phyloP scores from a whole-genome alignment of 2,888 invertebrate genomes.

The Diploptera punctata region DNA sequence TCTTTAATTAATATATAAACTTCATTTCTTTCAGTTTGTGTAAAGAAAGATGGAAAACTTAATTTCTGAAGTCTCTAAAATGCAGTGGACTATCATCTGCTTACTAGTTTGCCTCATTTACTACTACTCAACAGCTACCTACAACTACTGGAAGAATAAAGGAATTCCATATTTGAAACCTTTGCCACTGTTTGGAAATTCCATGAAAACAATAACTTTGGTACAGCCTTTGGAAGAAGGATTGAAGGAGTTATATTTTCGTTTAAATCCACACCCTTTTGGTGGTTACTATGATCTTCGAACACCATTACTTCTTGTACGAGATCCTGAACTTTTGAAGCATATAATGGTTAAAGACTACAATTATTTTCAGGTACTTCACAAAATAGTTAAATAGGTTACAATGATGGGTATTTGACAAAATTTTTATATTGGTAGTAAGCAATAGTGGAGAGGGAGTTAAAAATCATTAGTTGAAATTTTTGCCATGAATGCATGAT shows the following conservation, averaged over 20 bases:
- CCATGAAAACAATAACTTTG: not conserved
- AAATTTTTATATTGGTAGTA: too few relatives aligned
- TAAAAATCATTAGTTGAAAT: too few relatives aligned
- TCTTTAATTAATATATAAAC: too few relatives aligned
- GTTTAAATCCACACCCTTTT: not conserved
- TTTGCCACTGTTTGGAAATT: not conserved
- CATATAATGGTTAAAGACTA: not conserved
- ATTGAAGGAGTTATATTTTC: not conserved
- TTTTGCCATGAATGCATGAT: too few relatives aligned
- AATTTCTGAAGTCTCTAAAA: too few relatives aligned
- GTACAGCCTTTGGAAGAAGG: not conserved
- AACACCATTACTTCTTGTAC: not conserved
- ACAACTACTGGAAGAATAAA: not conserved
- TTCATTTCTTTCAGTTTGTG: too few relatives aligned
- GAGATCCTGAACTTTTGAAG: conserved; percentile 11
- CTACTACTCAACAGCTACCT: not conserved
- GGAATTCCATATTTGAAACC: not conserved
- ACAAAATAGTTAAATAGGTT: too few relatives aligned
- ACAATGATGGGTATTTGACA: too few relatives aligned
- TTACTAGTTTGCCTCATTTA: not conserved
- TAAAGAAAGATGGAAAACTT: too few relatives aligned
- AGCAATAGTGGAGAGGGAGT: too few relatives aligned
- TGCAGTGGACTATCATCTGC: too few relatives aligned
- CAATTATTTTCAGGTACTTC: not conserved
- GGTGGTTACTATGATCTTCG: not conserved